Conservation (phyloP, 2,888 invertebrate genomes). For the Plagodis pulveraria region DNA sequence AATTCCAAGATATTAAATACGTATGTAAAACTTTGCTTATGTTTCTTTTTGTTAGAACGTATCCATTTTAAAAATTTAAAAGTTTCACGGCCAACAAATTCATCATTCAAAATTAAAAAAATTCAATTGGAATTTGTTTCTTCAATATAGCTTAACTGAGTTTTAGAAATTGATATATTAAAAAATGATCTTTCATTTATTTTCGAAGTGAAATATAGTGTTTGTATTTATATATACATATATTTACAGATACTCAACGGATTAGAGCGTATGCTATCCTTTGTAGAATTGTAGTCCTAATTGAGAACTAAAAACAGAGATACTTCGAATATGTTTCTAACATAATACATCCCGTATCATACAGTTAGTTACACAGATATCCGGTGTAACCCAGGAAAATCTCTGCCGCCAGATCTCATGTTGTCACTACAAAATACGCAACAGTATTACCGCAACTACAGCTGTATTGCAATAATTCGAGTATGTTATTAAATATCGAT, state of each 20-base stretch:
- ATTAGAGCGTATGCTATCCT: too few relatives aligned
- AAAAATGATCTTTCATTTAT: too few relatives aligned
- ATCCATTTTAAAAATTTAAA: too few relatives aligned
- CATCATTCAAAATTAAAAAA: too few relatives aligned
- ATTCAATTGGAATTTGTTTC: conserved; percentile 64
- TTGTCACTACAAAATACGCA: conserved; percentile 61
- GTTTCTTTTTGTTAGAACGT: too few relatives aligned
- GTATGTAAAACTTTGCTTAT: too few relatives aligned
- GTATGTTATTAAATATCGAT: too few relatives aligned
- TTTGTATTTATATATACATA: too few relatives aligned
- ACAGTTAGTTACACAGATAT: conserved; percentile 71
- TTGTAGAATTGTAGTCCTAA: too few relatives aligned
- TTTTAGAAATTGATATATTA: conserved; percentile 7
- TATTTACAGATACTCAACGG: neutral
- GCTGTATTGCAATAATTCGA: conserved; percentile 14
- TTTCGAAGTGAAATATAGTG: too few relatives aligned
- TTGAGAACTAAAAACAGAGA: conserved; percentile 33
- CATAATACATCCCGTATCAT: conserved; percentile 68
- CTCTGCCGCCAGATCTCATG: conserved; percentile 63
- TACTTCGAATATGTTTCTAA: conserved; percentile 65
- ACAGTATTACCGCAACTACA: conserved; percentile 31
- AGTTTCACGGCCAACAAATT: too few relatives aligned
- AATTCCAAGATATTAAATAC: too few relatives aligned
- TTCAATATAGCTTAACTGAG: conserved; percentile 29
- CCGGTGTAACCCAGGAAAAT: conserved; percentile 60